Evolutionary conservation across 2,113 vertebrate species (phyloP), one percentile per base, ranked within the genome.

Genomic region (Limanda limanda): DNA sequence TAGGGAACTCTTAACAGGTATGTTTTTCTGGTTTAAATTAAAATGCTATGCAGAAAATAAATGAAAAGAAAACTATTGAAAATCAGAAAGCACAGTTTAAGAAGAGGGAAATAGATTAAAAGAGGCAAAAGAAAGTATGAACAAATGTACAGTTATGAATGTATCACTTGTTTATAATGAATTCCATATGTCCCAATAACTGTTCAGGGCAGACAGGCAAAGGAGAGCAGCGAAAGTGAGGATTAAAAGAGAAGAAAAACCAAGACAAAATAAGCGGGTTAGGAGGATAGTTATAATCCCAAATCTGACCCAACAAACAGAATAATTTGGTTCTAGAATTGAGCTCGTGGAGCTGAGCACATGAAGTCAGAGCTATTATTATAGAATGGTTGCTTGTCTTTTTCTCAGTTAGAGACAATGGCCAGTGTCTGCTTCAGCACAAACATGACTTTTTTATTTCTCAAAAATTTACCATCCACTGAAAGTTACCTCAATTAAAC

Each of bases 331-430:
- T 76, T 58, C 71, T 59, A 42, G 55, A 63, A 87, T 61, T 82
- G 73, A 55, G 56, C 59, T 67, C 0, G 17, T 31, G 74, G 56
- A 64, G 73, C 75, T 56, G n/a, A 70, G 47, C 10, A 31, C 20
- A 80, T 20, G 59, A 70, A 88, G 75, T 75, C 70, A 78, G 42
- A 82, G 71, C 80, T 86, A 69, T 78, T 77, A 81, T 87, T 91
- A 86, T 71, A 77, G 71, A 65, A 66, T 48, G 58, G 66, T 27
- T 68, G 48, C 47, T 68, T 76, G 31, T 76, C 45, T 59, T 57
- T 77, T 57, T 77, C 64, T 37, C 71, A 79, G 23, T 64, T 63
- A 40, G 62, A 76, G 68, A 79, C 76, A 85, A 81, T 69, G 37
- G 20, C 25, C 65, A 21, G 45, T 23, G 35, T 61, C 35, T 27